These are phyloP conservation scores for Sandelia bainsii DNA, from an alignment of 2,797 vertebrate genomes.

Conservation along the genomic window DNA sequence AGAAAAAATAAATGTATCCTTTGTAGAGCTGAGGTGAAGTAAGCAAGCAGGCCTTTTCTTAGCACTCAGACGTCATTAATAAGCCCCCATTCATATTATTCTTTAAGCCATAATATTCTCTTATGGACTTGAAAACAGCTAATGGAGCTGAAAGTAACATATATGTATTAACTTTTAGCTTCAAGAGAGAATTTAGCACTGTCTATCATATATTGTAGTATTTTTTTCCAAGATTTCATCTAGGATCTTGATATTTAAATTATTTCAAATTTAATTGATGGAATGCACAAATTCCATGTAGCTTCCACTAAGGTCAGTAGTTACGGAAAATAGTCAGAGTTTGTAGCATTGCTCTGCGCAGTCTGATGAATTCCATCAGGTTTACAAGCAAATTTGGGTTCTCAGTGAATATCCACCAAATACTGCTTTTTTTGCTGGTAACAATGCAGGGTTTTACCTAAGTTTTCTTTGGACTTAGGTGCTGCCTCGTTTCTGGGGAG, in stretches of 20 bases:
- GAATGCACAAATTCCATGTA: not conserved
- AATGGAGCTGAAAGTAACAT: too few relatives aligned
- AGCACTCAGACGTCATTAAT: slow-evolving; percentile 1
- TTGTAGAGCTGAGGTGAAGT: not conserved
- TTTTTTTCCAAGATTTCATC: not conserved
- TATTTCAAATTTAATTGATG: not conserved
- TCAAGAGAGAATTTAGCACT: not conserved
- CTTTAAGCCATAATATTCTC: slow-evolving; percentile 11
- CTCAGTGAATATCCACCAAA: not conserved
- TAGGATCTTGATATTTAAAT: not conserved
- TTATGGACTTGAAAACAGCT: not conserved
- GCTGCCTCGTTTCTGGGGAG: too few relatives aligned
- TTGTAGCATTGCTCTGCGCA: too few relatives aligned
- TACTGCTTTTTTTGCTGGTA: not conserved
- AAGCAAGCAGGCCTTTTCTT: not conserved
- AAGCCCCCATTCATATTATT: not conserved
- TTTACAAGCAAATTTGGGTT: too few relatives aligned
- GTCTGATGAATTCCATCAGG: too few relatives aligned
- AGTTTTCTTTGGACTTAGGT: too few relatives aligned
- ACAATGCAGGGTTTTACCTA: too few relatives aligned
- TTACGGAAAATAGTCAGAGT: too few relatives aligned
- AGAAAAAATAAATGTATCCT: not conserved
- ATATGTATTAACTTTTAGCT: not conserved
- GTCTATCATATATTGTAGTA: not conserved
- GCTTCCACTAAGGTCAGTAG: too few relatives aligned